Evolutionary conservation across 1,140 invertebrate species (phyloP), one percentile per base, ranked within the genome.

Genomic region (Streblospio benedicti): DNA sequence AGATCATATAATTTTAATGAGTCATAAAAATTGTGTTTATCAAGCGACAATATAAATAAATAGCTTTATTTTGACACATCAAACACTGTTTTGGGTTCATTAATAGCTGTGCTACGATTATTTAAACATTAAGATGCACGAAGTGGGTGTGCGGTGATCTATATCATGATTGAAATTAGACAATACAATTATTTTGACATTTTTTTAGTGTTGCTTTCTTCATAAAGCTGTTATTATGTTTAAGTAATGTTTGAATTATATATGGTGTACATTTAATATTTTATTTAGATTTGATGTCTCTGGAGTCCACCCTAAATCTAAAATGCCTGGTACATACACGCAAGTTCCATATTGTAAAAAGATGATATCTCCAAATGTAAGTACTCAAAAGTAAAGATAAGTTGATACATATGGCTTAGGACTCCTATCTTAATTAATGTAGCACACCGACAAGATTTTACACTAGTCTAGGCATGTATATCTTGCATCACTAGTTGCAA

Each of bases 221-320:
- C n/a, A 9, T n/a, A 38, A 38, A 38, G n/a, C 9, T 38, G 35
- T 9, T 38, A 9, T 9, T 38, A 9, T 9, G 35, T 38, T 38
- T 38, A 38, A 38, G 35, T 9, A 38, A 38, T n/a, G n/a, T n/a
- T n/a, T 38, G n/a, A 38, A 38, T 38, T 9, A 38, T 38, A 9
- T 9, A 38, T 9, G 35, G 35, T 38, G 35, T n/a, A n/a, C n/a
- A n/a, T n/a, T n/a, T n/a, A n/a, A n/a, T 9, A 9, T 38, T 38
- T 9, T 38, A 38, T 65, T 18, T 58, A 75, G 74, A 57, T 76
- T 76, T 70, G 72, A 73, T 68, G 71, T 75, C 0, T 66, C 70
- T 35, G 73, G 71, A 28, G 68, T 76, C 12, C 74, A 76, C 62
- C 74, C 74, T 9, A 71, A 71, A 52, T 66, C 53, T 41, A 74